Evolutionary conservation across 2,113 vertebrate genomes (phyloP).

Genomic region (Silurus glanis): DNA sequence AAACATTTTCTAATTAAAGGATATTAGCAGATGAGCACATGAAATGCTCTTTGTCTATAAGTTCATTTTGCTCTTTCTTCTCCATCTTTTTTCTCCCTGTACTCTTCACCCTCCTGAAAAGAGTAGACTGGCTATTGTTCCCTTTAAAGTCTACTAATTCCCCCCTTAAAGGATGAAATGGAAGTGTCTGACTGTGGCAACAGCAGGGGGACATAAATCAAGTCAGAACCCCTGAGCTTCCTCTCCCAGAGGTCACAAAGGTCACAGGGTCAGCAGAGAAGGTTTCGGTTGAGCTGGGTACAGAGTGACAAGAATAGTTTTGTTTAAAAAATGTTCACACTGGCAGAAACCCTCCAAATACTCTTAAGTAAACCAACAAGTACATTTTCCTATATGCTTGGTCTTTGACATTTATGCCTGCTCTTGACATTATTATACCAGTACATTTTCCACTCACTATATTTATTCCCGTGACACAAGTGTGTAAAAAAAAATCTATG

Average conservation of each 20-base stretch:
- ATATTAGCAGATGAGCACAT: conserved; percentile 70
- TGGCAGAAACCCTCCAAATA: background rate
- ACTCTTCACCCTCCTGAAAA: conserved; percentile 59
- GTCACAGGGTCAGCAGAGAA: conserved; percentile 74
- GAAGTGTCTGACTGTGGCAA: conserved; percentile 87
- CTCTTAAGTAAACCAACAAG: background rate
- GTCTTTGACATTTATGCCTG: conserved; percentile 4
- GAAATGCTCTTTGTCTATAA: conserved; percentile 58
- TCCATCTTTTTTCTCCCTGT: conserved; percentile 17
- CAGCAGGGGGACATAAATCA: conserved; percentile 96
- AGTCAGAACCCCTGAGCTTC: conserved; percentile 82
- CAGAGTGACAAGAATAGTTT: conserved; percentile 50
- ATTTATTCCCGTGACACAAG: conserved; percentile 44
- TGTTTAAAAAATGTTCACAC: background rate
- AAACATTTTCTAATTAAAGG: conserved; percentile 65
- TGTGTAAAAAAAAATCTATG: conserved; percentile 57
- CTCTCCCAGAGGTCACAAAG: conserved; percentile 81
- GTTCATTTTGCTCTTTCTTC: conserved; percentile 21
- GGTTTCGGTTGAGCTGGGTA: conserved; percentile 66
- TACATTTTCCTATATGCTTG: background rate
- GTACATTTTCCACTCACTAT: conserved; percentile 57
- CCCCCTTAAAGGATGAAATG: conserved; percentile 88
- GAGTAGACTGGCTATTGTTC: conserved; percentile 80
- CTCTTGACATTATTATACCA: conserved; percentile 60
- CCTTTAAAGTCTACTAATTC: conserved; percentile 83